Evolutionary conservation across 1,140 invertebrate genomes (phyloP).

Genomic region (Caenorhabditis brenneri): DNA sequence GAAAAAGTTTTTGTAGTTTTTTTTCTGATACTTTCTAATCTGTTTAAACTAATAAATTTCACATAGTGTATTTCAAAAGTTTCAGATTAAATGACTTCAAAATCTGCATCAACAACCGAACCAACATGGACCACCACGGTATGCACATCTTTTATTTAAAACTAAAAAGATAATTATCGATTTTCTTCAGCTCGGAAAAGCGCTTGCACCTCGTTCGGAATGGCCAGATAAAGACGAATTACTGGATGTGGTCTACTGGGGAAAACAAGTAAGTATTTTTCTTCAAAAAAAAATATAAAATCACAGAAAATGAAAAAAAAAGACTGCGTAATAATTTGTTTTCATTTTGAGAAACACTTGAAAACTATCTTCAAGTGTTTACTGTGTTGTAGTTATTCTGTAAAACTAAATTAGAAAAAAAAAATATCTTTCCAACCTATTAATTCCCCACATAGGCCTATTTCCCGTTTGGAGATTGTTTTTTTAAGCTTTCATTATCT

Average conservation of each 20-base stretch:
- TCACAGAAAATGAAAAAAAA: neutral
- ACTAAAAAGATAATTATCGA: neutral
- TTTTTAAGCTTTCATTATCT: no score
- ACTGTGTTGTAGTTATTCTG: no score
- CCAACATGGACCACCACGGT: constrained; percentile 28
- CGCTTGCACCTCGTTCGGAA: constrained; percentile 52
- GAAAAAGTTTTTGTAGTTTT: neutral
- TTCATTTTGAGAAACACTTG: neutral
- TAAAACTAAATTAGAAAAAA: no score
- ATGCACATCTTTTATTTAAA: neutral
- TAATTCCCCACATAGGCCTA: no score
- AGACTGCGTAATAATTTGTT: neutral
- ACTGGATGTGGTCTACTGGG: constrained; percentile 68
- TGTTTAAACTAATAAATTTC: neutral
- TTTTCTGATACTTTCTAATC: neutral
- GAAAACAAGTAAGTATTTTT: constrained; percentile 55
- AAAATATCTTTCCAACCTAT: no score
- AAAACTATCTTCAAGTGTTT: neutral
- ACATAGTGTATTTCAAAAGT: neutral
- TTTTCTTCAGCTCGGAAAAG: constrained; percentile 61
- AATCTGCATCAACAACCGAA: neutral
- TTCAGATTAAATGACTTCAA: neutral
- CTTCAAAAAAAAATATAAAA: neutral
- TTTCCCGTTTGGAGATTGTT: no score
- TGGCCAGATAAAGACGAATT: constrained; percentile 69